Conservation (phyloP, 2,888 invertebrate genomes). For the Teleiodes luculella region DNA sequence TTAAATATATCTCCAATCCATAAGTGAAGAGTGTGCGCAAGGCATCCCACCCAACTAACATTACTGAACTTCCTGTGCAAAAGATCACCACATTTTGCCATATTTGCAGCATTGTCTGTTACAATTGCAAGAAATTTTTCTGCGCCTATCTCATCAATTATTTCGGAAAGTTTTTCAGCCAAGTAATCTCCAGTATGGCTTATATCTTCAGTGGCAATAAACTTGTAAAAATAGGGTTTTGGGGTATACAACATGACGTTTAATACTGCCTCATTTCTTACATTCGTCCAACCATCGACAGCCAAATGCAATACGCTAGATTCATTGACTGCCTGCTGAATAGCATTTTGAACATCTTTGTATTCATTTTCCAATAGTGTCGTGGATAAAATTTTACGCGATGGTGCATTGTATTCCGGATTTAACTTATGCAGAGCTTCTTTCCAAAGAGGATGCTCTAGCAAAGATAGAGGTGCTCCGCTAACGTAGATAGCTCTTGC, state of each 20-base stretch:
- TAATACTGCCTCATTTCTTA: neutral
- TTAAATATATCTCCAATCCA: neutral
- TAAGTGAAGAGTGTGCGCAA: neutral
- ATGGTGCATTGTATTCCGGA: neutral
- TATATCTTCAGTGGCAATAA: neutral
- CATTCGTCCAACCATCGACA: neutral
- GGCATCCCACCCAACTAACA: neutral
- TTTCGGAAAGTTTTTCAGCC: neutral
- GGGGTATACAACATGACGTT: neutral
- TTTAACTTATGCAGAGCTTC: neutral
- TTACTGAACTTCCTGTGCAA: neutral
- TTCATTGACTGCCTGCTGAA: neutral
- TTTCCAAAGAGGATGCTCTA: neutral
- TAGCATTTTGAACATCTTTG: neutral
- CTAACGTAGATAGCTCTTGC: neutral
- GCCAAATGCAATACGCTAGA: neutral
- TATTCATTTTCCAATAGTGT: neutral
- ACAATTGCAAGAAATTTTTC: neutral
- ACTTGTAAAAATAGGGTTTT: neutral
- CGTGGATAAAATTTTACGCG: neutral
- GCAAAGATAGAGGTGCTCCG: neutral
- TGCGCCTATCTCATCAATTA: neutral
- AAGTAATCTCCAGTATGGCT: neutral
- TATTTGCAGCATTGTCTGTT: neutral
- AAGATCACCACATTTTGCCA: neutral